Evolutionary conservation across 1,140 invertebrate genomes (phyloP), one percentile per base, ranked within the genome.

Genomic region (Orius laevigatus): DNA sequence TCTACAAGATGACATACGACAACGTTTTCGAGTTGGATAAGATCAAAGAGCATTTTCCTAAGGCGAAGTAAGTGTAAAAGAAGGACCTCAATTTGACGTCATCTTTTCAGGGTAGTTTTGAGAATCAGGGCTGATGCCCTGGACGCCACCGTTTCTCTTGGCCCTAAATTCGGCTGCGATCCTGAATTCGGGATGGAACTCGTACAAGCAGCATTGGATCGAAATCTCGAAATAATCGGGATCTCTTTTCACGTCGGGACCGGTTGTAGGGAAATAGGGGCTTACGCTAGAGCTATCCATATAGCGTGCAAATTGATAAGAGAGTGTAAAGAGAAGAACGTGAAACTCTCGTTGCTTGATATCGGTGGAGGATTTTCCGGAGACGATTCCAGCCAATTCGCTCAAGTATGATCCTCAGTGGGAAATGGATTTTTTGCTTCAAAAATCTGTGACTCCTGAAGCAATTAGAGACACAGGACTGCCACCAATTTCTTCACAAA

Each of bases 21-120:
- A 96, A 89, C 59, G 87, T 90, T 65, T 79, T 76, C 46, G 95
- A 98, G 67, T 71, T 98, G 18, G 68, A 85, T 58, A 98, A 98
- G 68, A 79, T 98, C 52, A 86, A 89, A 59, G 73, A 78, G 56
- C 60, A 81, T 40, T 82, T 81, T 70, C 84, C 89, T 33, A 63
- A 75, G 43, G 88, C 92, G 11, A 81, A 78, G 83, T 25, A 4
- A 8, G 25, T 25, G 8, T 25, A 25, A 8, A 25, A 25, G 25
- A 25, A 25, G 25, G 8, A 4, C n/a, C n/a, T n/a, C n/a, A n/a
- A n/a, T n/a, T n/a, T n/a, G n/a, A 25, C 3, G 25, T 25, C 8
- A 25, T 25, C 3, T 25, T 25, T 49, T 49, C 15, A 49, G 32
- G 32, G 19, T 51, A 8, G 33, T 52, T 2, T 41, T 52, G 20